Base-by-base conservation (phyloP, 2,797 vertebrate genomes). In the Trachurus trachurus region DNA sequence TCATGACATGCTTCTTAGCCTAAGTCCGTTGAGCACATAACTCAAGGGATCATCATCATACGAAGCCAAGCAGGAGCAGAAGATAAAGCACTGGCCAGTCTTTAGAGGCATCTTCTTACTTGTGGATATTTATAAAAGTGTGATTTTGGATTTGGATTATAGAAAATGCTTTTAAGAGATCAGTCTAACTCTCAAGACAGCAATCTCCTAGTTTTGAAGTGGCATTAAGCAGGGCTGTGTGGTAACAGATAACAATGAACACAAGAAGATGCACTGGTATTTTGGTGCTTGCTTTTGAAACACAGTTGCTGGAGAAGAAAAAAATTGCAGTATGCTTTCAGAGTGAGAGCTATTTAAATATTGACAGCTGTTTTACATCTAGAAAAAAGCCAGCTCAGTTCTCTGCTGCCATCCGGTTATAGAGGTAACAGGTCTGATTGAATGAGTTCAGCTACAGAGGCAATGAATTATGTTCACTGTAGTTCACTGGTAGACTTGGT, bases 321-420 rank as follows among this genome's bases (percentile, higher is more conserved):
- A 37, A 21, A 37, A 40, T 53, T 19, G 21, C 2, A 61, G 50
- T 74, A 62, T 50, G 66, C 60, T 81, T 81, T 80, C 60, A 75
- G 69, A 69, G n/a, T 44, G 50, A 66, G 70, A 71, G 49, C 9
- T 15, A 54, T 81, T 78, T 71, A 67, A 74, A 70, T 21, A 26
- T 21, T 70, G 74, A 66, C 85, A 84, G 69, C 75, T 83, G 75
- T 68, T 82, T 70, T 77, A 42, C 42, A 65, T 78, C 54, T 13
- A 12, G 26, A 78, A 72, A 58, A 42, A 47, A 59, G n/a, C 79
- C 54, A 47, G 63, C 62, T 71, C 64, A 58, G 37, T 73, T 61
- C 54, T 71, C 62, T 49, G 44, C 61, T 67, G 68, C 65, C 81
- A 74, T 74, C 80, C 80, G 78, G 44, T 78, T 70, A 47, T 53